Evolutionary conservation across 2,888 invertebrate species (phyloP).

Genomic region (Aporophyla nigra): DNA sequence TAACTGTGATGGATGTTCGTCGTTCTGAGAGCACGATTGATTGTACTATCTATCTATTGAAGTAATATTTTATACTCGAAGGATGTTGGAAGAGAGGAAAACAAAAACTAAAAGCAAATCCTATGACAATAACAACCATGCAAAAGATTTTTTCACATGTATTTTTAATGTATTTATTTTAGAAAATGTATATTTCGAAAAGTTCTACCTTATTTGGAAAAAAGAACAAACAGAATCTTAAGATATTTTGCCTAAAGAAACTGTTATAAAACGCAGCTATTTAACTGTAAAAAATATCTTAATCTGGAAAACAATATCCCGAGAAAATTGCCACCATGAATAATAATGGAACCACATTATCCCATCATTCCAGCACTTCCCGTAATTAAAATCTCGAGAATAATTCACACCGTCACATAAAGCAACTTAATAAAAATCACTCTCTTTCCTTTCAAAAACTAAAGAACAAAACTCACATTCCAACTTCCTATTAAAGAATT

Average conservation of each 20-base stretch:
- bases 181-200: background rate
- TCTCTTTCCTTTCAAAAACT: background rate
- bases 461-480: background rate
- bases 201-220: background rate
- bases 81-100: background rate
- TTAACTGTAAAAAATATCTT: background rate
- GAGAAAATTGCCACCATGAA: slow-evolving; percentile 11
- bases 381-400: slow-evolving; percentile 27
- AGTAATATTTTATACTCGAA: background rate
- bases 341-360: slow-evolving; percentile 19
- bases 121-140: background rate
- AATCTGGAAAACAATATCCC: background rate
- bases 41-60: background rate
- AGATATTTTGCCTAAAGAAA: background rate
- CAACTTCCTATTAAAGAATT: slow-evolving; percentile 17
- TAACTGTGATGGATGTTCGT: slow-evolving; percentile 17
- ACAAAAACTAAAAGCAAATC: background rate
- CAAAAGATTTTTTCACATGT: too few relatives aligned
- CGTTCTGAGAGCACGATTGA: background rate
- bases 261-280: background rate
- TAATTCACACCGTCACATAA: slow-evolving; percentile 20
- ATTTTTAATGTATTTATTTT: too few relatives aligned
- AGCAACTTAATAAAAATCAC: background rate
- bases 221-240: background rate
- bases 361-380: slow-evolving; percentile 1